phyloP scores from a whole-genome alignment of 2,113 vertebrate species.

The Pogonocichla stellata region DNA sequence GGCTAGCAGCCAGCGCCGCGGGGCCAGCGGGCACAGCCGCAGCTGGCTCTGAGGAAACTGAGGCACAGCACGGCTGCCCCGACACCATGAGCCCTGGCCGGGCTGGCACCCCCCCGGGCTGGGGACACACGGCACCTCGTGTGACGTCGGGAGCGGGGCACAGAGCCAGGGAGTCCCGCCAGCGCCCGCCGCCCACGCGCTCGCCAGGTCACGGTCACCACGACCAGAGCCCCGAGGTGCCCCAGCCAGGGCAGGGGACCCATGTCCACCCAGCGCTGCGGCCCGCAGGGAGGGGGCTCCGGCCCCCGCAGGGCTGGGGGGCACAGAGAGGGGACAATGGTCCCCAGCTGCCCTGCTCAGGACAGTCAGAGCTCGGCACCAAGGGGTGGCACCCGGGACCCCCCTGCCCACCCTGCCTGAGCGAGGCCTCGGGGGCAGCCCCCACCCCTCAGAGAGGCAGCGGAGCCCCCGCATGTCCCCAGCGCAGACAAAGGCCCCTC shows the following conservation, averaged over 20 bases:
- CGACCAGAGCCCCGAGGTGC: not conserved
- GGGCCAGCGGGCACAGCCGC: not conserved
- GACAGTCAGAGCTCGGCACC: not conserved
- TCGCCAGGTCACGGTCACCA: not conserved
- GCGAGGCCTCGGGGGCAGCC: not conserved
- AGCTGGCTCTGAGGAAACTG: constrained; percentile 2
- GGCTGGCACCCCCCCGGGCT: not conserved
- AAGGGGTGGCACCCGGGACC: not conserved
- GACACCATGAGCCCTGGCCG: not conserved
- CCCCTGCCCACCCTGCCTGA: not conserved
- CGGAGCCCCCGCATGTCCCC: not conserved
- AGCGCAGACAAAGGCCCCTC: constrained; percentile 39
- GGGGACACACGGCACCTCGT: constrained; percentile 4
- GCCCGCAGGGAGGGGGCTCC: not conserved
- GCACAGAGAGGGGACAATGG: no score
- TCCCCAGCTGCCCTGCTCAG: not conserved
- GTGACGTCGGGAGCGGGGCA: not conserved
- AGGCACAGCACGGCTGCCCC: not conserved
- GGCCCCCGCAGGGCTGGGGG: no score
- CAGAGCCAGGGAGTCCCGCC: constrained; percentile 4
- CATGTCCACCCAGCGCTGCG: not conserved
- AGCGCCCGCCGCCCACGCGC: not conserved
- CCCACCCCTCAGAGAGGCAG: not conserved
- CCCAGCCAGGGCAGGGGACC: not conserved
- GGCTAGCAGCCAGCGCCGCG: not conserved